phyloP scores from a whole-genome alignment of 2,113 vertebrate species.

The Blennius ocellaris region DNA sequence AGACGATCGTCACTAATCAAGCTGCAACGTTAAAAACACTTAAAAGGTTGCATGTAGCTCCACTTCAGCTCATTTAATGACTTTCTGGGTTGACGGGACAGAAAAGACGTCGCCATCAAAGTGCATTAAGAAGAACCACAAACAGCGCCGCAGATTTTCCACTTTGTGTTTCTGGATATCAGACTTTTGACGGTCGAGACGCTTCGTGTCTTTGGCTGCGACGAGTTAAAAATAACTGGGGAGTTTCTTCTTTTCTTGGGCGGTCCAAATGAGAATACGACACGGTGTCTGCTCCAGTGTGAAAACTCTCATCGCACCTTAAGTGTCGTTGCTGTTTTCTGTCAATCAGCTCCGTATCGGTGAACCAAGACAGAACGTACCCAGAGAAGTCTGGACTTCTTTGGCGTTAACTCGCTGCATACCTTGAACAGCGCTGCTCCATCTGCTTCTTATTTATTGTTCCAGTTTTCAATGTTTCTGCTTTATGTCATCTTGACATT shows the following conservation, averaged over 20 bases:
- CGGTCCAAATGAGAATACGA: constrained; percentile 4
- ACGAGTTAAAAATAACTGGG: not conserved
- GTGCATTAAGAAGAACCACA: not conserved
- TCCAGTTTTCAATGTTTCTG: no score
- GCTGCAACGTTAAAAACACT: no score
- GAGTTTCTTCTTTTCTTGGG: not conserved
- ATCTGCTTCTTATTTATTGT: no score
- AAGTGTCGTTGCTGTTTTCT: constrained; percentile 7
- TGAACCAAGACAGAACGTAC: no score
- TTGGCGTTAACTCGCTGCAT: no score
- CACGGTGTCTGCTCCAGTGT: constrained; percentile 8
- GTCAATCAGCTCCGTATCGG: not conserved
- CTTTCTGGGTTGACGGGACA: not conserved
- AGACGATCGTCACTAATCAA: no score
- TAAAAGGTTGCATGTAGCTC: not conserved
- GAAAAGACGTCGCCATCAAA: not conserved
- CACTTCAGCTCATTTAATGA: not conserved
- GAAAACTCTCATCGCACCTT: constrained; percentile 16
- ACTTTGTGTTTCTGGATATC: constrained; percentile 7
- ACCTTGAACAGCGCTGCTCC: no score
- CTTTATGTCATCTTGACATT: no score
- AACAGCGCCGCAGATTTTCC: constrained; percentile 2
- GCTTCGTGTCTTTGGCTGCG: constrained; percentile 10
- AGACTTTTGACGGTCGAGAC: constrained; percentile 7
- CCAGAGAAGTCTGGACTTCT: no score